Base-by-base conservation (phyloP, 30 jellyfish, hydroid and myxozoan genomes). In the Mastigias papua region DNA sequence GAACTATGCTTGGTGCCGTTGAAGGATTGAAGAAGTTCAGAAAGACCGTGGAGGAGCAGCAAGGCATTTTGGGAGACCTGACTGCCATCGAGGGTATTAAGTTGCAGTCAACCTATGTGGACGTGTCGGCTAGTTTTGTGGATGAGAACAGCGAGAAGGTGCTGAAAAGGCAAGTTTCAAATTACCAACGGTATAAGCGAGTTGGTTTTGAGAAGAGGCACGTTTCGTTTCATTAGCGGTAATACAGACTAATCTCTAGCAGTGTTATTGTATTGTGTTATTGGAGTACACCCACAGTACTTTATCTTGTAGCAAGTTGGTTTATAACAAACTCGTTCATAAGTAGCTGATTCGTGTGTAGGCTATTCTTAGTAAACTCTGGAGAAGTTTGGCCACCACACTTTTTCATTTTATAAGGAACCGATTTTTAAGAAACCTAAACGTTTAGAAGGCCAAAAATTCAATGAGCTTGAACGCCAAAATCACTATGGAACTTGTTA, bases 141-240 rank as follows among this genome's bases (percentile, higher is more conserved):
- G 62, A 42, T 57, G 32, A 28, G 32, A 77, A 63, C 69, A 29
- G 35, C 30, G 88, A 77, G 17, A 32, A 48, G 34, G 61, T 22
- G 28, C 63, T 57, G 28, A 54, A 58, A 37, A 61, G 88, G 57
- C 77, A 77, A 31, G 77, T 77, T 10, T 77, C 88, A 33, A 54
- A 77, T 67, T 77, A 50, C 46, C 76, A 77, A 25, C n/a, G 88
- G 42, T 77, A 77, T 34, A 77, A 77, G n/a, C 54, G 88, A 46
- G 74, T 77, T 58, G 88, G 88, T 28, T 77, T 49, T 57, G 88
- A 77, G 4, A 48, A 67, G 13, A 60, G 88, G 64, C 88, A 77
- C 32, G 88, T 46, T 23, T 77, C 88, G 7, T 77, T 77, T 62
- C 88, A 77, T 62, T 77, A 27, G 57, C 7, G 54, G 54, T n/a